These are phyloP conservation scores for Isurus oxyrinchus DNA, from an alignment of 2,113 vertebrate genomes.

Conservation along the genomic window DNA sequence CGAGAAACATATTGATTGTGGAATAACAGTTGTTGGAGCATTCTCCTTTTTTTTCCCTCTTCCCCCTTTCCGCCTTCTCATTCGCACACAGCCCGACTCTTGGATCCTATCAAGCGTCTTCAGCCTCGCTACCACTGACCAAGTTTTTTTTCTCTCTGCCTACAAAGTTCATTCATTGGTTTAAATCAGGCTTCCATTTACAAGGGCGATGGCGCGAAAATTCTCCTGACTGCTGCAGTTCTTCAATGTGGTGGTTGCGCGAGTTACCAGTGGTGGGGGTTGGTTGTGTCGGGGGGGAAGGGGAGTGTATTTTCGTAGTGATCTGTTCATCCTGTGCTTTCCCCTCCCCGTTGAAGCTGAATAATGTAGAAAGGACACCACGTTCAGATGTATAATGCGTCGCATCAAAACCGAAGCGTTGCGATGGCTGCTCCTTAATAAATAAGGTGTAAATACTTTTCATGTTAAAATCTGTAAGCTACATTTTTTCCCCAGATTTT, in stretches of 20 bases:
- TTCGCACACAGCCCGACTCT: conserved; percentile 16
- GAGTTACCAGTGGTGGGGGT: neutral
- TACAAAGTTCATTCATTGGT: conserved; percentile 23
- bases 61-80: neutral
- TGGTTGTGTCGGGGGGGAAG: neutral
- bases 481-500: neutral
- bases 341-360: neutral
- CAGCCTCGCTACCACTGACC: conserved; percentile 26
- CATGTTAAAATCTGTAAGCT: neutral
- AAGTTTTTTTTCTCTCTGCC: neutral
- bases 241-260: neutral
- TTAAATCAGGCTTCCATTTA: conserved; percentile 19
- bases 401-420: neutral
- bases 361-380: neutral
- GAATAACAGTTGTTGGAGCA: neutral
- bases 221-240: neutral
- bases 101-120: conserved; percentile 15
- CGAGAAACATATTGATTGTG: neutral
- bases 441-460: neutral
- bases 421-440: conserved; percentile 26
- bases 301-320: neutral
- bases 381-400: neutral
- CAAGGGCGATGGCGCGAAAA: conserved; percentile 27
- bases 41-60: neutral
- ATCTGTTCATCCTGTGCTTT: neutral